Base-by-base conservation (phyloP, 2,113 vertebrate genomes). In the Peucedramus taeniatus region DNA sequence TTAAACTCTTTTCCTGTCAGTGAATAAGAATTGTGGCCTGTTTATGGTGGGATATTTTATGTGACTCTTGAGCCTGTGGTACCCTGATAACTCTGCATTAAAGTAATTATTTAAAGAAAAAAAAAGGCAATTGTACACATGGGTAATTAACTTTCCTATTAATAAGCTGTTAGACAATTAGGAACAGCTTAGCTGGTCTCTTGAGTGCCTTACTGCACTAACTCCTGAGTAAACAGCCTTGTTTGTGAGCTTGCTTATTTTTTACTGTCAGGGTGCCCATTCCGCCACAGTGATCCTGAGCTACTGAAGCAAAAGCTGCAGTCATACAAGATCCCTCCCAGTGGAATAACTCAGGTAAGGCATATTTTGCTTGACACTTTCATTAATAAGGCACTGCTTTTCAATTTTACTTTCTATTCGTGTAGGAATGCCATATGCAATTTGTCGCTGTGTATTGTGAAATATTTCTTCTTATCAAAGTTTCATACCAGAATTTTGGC, bases 231-330 rank as follows among this genome's bases (percentile, higher is more conserved):
- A 95, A 96, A 95, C 95, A 97, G 90, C 87, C 72, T 94, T 95
- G 47, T 86, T 92, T 90, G 49, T 94, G 45, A 92, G 78, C 81
- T 90, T 95, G 39, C 53, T 83, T 89, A 33, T 90, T 91, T 93
- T 92, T 93, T 91, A 22, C 91, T 96, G 72, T 65, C 96, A 99
- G 99, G 99, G 37, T 99, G 99, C 96, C 99, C 99, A 84, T 99
- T 99, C 97, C 99, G 98, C 76, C 99, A 99, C 98, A 99, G 98
- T 50, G 99, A 99, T 94, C 98, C 98, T 0, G 99, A 99, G 88
- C 97, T 99, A 24, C 95, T 99, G 96, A 99, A 98, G 97, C 99
- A 99, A 97, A 99, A 99, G 96, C 98, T 99, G 79, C 99, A 99
- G 97, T 97, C 98, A 2, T 99, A 98, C 97, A 99, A 99, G 96